Base-by-base conservation (phyloP, 2,113 vertebrate species). In the Upupa epops region DNA sequence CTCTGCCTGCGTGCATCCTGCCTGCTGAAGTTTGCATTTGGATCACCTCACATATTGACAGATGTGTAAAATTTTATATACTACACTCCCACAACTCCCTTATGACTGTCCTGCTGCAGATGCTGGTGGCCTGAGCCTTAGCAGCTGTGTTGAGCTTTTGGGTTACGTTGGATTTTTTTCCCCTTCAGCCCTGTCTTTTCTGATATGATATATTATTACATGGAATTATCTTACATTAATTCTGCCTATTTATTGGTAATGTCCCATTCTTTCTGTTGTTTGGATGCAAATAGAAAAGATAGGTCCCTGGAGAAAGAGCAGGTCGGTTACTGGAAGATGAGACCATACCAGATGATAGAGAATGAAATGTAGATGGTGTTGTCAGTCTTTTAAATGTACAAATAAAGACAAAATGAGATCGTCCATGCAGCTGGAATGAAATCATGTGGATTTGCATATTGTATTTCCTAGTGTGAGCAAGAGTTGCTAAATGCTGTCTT, bases 51-150 rank as follows among this genome's bases (percentile, higher is more conserved):
- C 86, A 71, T 95, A 95, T 87, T 95, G 95, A 96, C 96, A 96
- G 92, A 96, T 83, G 92, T 89, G 82, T 96, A 95, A 95, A 96
- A 92, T 95, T 94, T 94, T 96, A 94, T 91, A 93, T 89, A 91
- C 88, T 93, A 66, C 84, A 74, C 86, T 96, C 96, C 92, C 95
- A 95, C 91, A 95, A 71, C 81, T 96, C 95, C 89, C 96, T 26
- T 85, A 92, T 86, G 95, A 71, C 68, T 54, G 61, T 88, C 81
- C 81, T 92, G 89, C 92, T 93, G 86, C 95, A 96, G 95, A 96
- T 95, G 95, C 92, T 89, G n/a, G n/a, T 80, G 56, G 92, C 71
- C 83, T 87, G 86, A 94, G 86, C 82, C 90, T 89, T 92, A 91
- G 92, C 96, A 96, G 95, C 92, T 96, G 93, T 93, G 86, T 85